A percentile compares a stretch with the other conserved stretches of the same genome.
Evolutionary conservation across 1,140 invertebrate species (phyloP).

Genomic region (Drosophila sulfurigaster): DNA sequence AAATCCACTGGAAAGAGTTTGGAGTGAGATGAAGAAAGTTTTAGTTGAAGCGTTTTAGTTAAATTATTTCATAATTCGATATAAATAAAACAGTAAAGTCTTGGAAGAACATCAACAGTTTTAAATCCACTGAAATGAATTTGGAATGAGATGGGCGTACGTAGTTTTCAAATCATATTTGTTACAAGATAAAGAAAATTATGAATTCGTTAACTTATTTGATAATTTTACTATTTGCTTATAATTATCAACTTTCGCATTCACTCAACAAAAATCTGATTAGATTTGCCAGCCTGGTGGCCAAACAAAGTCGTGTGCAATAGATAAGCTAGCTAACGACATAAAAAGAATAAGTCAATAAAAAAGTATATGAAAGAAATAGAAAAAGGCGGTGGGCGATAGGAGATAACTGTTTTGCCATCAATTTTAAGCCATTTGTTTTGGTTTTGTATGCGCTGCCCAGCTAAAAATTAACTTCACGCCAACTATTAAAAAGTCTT

Average conservation of each 20-base stretch:
- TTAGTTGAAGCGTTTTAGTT: too few species aligned
- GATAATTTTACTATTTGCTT: not conserved
- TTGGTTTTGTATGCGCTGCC: conserved; percentile 56
- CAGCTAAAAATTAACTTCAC: conserved; percentile 56
- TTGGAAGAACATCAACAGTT: too few species aligned
- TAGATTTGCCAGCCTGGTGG: not conserved
- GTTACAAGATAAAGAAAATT: too few species aligned
- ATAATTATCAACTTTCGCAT: not conserved
- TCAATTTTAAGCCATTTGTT: conserved; percentile 67
- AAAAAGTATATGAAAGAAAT: not conserved
- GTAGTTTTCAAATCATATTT: too few species aligned
- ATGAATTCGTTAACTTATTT: not conserved
- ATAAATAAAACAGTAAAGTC: too few species aligned
- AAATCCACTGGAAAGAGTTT: too few species aligned
- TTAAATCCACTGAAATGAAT: too few species aligned
- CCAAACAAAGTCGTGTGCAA: not conserved
- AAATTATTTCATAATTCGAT: too few species aligned
- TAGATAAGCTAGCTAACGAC: conserved; percentile 11
- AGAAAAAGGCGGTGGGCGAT: too few species aligned
- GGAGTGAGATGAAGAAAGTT: too few species aligned
- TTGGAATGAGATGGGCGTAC: too few species aligned
- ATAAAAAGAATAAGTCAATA: conserved; percentile 5
- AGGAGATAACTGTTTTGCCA: conserved; percentile 36
- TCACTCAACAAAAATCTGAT: not conserved
- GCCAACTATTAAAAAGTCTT: conserved; percentile 81